Evolutionary conservation across 2,797 vertebrate genomes (phyloP), one percentile per base, ranked within the genome.

Genomic region (Anniella stebbinsi): DNA sequence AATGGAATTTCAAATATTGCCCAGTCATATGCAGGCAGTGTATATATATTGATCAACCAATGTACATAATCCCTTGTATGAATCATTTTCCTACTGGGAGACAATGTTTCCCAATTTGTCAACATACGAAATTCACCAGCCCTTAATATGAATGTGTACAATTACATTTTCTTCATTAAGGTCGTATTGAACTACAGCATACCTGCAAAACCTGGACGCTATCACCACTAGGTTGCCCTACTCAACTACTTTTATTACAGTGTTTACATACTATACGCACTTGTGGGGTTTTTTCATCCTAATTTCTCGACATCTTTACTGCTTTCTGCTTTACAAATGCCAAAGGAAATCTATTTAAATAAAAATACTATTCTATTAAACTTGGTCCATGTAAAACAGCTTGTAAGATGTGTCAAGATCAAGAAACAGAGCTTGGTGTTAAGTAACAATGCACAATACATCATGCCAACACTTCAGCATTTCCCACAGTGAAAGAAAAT

Each of bases 331-430:
- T 33, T 48, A 84, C 76, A 70, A 85, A 77, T 92, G 60, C 0
- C 8, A 63, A 86, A 48, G 69, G 60, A 91, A 90, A 87, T 78
- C n/a, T 30, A 48, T 36, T 77, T 48, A 94, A 92, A 88, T 84
- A 91, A 93, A 90, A 36, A 5, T 45, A 51, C 73, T 84, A 92
- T 70, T 73, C 18, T 45, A 8, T 51, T 11, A 18, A 25, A 82
- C n/a, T 90, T 38, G 82, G 12, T n/a, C 36, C 21, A 30, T 13
- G 30, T 72, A 72, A 8, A 60, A 72, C 33, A 2, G 11, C 9
- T 82, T 73, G 21, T n/a, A 82, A 54, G 73, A 60, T 18, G 28
- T 41, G 3, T 21, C 38, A 60, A 78, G 30, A 45, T 33, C 60
- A 51, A 11, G 33, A 4, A 1, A 38, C 77, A 87, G 45, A 54